phyloP scores from a whole-genome alignment of 2,113 vertebrate genomes.

The Sapayoa aenigma region DNA sequence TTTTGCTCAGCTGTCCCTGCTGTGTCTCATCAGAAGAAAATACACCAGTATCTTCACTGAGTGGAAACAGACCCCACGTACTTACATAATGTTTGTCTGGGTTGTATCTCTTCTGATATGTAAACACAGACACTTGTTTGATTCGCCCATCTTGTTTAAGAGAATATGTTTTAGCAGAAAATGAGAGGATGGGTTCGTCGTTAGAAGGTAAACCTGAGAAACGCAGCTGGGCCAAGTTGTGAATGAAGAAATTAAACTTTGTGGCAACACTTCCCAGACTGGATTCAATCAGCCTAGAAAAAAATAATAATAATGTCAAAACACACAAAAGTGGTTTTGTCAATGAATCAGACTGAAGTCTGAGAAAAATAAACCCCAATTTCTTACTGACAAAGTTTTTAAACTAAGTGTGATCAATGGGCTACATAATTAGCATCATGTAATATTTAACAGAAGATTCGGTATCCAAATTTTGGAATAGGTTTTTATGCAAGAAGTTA shows the following conservation, averaged over 20 bases:
- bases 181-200: conserved; percentile 94
- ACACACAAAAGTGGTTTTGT: neutral
- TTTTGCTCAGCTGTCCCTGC: neutral
- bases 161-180: conserved; percentile 92
- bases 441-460: neutral
- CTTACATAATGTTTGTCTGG: conserved; percentile 99
- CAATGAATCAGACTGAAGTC: neutral
- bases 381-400: neutral
- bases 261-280: conserved; percentile 96
- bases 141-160: conserved; percentile 93
- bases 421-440: neutral
- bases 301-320: neutral
- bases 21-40: neutral
- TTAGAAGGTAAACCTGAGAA: conserved; percentile 94
- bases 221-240: conserved; percentile 94
- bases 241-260: conserved; percentile 99
- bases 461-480: neutral
- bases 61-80: neutral
- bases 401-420: neutral
- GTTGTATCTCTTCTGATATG: conserved; percentile 97
- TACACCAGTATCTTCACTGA: neutral
- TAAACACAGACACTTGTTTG: conserved; percentile 89
- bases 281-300: conserved; percentile 90
- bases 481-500: neutral
- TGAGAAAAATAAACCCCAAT: neutral